Base-by-base conservation (phyloP, 2,797 vertebrate genomes). In the Taeniopygia guttata region DNA sequence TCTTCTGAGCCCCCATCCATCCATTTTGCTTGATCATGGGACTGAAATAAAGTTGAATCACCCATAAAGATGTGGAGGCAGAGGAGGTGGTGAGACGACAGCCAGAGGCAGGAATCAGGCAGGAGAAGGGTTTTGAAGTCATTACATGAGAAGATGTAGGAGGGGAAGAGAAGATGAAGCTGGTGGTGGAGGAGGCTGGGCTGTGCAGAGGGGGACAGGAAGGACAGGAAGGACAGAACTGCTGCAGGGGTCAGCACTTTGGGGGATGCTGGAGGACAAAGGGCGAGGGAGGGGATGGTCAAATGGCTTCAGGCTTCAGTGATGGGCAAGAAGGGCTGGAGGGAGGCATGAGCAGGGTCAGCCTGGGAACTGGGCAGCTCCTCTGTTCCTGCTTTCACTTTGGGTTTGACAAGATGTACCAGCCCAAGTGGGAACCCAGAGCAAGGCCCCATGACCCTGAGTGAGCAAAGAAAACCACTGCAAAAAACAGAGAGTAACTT, bases 301-400 rank as follows among this genome's bases (percentile, higher is more conserved):
- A 51, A 42, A 56, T 0, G 0, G 23, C 68, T 85, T 52, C 73
- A 54, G 26, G 34, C 7, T 83, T 40, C 52, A 29, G 9, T 11
- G 43, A 11, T 59, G 1, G 12, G 16, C 56, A 48, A 17, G 46
- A 60, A 38, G 34, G 36, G 64, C n/a, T 52, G 66, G 20, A 0
- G 0, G 9, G 51, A 86, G 40, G 30, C 0, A 0, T 16, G 27
- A 30, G 30, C 40, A 59, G 40, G 26, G 62, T 22, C 36, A 81
- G 23, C 26, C 34, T 77, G 67, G 45, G 70, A 92, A n/a, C 38
- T 34, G 43, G 36, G 72, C 42, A 84, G 29, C 8, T 76, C 40
- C n/a, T 58, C 59, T 54, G 32, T 3, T 83, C 34, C 60, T 68
- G 42, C 30, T 79, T 90, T 75, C 86, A 43, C 43, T 93, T 55